Evolutionary conservation across 2,113 vertebrate species (phyloP).

Genomic region (Phaethornis superciliosus): DNA sequence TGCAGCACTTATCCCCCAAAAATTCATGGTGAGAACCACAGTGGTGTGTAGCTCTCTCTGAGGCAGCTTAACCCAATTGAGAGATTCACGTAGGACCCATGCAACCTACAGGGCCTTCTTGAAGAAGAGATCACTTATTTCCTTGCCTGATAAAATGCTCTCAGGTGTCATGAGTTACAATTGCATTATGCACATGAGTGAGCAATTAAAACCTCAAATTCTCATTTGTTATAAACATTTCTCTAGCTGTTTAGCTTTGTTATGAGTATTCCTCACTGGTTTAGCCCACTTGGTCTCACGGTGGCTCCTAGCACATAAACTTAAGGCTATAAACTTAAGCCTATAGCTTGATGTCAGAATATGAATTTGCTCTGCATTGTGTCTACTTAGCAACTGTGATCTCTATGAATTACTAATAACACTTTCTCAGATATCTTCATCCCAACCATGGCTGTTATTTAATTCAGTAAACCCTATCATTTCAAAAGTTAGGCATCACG

Average conservation of each 20-base stretch:
- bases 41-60: neutral
- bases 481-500: neutral
- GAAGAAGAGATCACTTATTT: neutral
- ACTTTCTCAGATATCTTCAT: neutral
- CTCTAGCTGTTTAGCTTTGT: neutral
- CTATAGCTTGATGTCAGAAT: neutral
- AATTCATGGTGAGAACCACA: neutral
- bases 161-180: neutral
- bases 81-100: neutral
- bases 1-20: neutral
- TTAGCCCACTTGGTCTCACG: neutral
- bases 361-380: accelerated
- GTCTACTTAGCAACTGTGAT: neutral
- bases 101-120: neutral
- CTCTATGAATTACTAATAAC: neutral
- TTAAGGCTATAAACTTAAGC: neutral
- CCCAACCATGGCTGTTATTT: neutral
- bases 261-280: neutral
- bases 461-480: neutral
- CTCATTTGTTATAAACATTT: neutral
- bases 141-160: neutral
- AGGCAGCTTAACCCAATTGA: neutral
- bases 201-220: neutral
- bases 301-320: neutral
- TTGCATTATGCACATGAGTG: neutral